Evolutionary conservation across 1,140 invertebrate genomes (phyloP).

Genomic region (Trachelipus rathkii): DNA sequence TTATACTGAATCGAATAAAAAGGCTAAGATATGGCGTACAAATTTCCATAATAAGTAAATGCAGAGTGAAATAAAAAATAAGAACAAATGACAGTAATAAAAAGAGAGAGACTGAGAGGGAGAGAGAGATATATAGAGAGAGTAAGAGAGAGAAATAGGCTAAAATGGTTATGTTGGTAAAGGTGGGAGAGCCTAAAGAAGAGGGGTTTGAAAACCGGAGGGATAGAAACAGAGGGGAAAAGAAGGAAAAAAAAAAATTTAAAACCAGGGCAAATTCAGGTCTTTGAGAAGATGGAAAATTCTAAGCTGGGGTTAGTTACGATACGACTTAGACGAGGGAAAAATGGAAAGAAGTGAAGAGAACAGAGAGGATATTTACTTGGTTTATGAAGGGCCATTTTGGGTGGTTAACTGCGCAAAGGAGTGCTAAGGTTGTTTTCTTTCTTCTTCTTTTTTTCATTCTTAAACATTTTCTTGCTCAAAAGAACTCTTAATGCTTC

Average conservation of each 20-base stretch:
- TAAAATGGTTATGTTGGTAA: background rate
- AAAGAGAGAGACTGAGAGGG: background rate
- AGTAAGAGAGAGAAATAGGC: background rate
- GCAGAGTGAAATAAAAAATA: constrained; percentile 9
- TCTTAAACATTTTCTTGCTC: constrained; percentile 2
- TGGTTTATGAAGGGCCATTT: constrained; percentile 12
- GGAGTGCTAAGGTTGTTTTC: constrained; percentile 6
- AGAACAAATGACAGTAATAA: constrained; percentile 3
- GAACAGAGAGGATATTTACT: constrained; percentile 8
- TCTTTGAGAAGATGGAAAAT: constrained; percentile 13
- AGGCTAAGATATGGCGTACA: background rate
- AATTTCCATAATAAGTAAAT: constrained; percentile 9
- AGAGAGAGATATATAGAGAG: background rate
- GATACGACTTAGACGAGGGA: constrained; percentile 7
- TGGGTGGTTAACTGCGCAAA: constrained; percentile 8
- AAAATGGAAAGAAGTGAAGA: constrained; percentile 9
- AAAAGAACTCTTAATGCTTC: background rate
- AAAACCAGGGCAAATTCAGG: constrained; percentile 9
- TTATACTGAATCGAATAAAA: too few species aligned
- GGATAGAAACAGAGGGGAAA: background rate
- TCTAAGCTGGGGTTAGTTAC: constrained; percentile 2
- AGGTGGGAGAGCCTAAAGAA: background rate
- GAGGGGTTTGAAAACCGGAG: background rate
- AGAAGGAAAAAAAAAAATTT: background rate
- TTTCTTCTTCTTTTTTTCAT: background rate